Conservation (phyloP, 1,140 invertebrate genomes). For the Euura saliciscinereae region DNA sequence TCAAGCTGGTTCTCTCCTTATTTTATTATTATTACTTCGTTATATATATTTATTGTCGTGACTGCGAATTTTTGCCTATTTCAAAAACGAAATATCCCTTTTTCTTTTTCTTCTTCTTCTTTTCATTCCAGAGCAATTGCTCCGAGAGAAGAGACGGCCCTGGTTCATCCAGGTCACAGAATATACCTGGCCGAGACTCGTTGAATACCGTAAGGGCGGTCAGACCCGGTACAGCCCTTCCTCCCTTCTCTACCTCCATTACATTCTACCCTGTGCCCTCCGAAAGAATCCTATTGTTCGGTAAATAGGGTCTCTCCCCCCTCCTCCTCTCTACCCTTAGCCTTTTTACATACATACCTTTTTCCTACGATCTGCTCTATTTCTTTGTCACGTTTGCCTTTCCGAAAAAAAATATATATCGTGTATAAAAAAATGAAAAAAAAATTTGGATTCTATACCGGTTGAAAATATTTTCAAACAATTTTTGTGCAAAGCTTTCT, state of each 20-base stretch:
- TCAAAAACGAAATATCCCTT: no score
- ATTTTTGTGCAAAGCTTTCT: no score
- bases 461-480: no score
- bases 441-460: neutral
- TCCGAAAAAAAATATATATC: slow-evolving; percentile 27
- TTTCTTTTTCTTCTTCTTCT: no score
- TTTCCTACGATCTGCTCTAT: slow-evolving; percentile 38
- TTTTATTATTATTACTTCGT: no score
- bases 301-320: slow-evolving; percentile 41
- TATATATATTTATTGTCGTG: no score
- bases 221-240: neutral
- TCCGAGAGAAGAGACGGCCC: no score
- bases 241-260: neutral
- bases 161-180: neutral
- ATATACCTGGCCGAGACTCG: neutral
- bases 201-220: slow-evolving; percentile 4
- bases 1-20: no score
- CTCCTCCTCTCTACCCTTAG: slow-evolving; percentile 25
- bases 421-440: neutral
- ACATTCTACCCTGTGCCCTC: no score
- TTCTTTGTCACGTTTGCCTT: slow-evolving; percentile 39
- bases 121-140: no score
- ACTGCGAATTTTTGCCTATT: no score
- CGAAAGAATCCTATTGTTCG: slow-evolving; percentile 47
- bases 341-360: slow-evolving; percentile 18